Conservation (phyloP, 92 coral and sea anemone species). For the Virgularia gustaviana region DNA sequence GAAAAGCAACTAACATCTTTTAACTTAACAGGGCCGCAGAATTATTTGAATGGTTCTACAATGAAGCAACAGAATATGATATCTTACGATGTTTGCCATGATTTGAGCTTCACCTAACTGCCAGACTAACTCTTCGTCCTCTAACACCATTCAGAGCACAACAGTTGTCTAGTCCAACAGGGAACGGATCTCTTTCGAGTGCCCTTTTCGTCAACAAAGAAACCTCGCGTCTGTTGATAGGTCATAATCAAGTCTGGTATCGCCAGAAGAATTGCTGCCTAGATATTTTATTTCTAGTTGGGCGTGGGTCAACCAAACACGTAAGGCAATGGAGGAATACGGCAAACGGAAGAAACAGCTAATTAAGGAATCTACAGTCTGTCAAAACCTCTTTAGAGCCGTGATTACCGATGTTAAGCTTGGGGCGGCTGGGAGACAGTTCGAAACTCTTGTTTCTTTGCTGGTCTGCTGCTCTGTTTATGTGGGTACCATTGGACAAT, state of each 20-base stretch:
- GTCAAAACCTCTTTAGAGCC: conserved; percentile 19
- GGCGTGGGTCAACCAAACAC: not conserved
- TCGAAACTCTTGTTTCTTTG: conserved; percentile 38
- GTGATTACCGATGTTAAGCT: conserved; percentile 27
- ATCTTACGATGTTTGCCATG: conserved; percentile 39
- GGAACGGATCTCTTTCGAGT: conserved; percentile 21
- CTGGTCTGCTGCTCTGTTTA: conserved; percentile 35
- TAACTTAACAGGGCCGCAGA: conserved; percentile 24
- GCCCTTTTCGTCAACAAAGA: conserved; percentile 28
- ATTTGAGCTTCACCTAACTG: conserved; percentile 28
- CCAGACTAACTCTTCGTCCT: conserved; percentile 14
- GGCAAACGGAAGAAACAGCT: conserved; percentile 3
- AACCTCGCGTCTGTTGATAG: conserved; percentile 28
- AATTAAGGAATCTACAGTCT: conserved; percentile 12
- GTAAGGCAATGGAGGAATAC: conserved; percentile 29
- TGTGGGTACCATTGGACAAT: conserved; percentile 34
- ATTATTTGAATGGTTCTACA: conserved; percentile 34
- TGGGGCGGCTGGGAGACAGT: conserved; percentile 35
- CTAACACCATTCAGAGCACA: conserved; percentile 34
- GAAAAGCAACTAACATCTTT: conserved; percentile 31
- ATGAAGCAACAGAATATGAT: conserved; percentile 29
- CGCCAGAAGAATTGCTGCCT: conserved; percentile 30
- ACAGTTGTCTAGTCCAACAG: conserved; percentile 11
- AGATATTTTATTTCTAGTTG: conserved; percentile 19
- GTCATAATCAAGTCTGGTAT: conserved; percentile 32